Evolutionary conservation across 2,888 invertebrate species (phyloP), one percentile per base, ranked within the genome.

Genomic region (Lypha dubia): DNA sequence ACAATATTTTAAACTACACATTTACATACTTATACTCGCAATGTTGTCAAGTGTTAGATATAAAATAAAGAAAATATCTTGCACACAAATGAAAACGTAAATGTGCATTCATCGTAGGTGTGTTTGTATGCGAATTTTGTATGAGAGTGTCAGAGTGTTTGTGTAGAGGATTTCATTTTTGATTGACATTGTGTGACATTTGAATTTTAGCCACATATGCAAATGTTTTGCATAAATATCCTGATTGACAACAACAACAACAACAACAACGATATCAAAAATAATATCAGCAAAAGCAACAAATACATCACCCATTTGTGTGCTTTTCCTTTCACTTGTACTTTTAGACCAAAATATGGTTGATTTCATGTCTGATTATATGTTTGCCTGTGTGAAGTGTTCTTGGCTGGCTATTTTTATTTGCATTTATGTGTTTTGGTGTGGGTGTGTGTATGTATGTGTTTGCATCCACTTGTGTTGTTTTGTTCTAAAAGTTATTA

Each of bases 181-280:
- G 84, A 84, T 84, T 84, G 84, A 84, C 76, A 84, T 84, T 80
- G 80, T 84, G 80, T 77, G 84, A 76, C 84, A 84, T 84, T 84
- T 80, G 76, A 84, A 80, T 84, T 84, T 84, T 84, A 80, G 76
- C 84, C 80, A 80, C 80, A 84, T 80, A 84, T 84, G 80, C 84
- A 84, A 84, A 80, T 84, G 80, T 84, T 80, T 84, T 84, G 84
- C 80, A 80, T 80, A 77, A 80, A 84, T 73, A 84, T 77, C 76
- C 84, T 77, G 80, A 80, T 80, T 73, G 76, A 76, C 67, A 79
- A 76, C 79, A 84, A 53, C 67, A 79, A 68, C 17, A 63, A 6
- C 24, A 65, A 17, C 28, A 70, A 9, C 20, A 65, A 17, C 28
- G 62, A 9, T 11, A 24, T 9, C 28, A 28, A n/a, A 6, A 15